Base-by-base conservation (phyloP, 2,797 vertebrate species). In the Zonotrichia albicollis region DNA sequence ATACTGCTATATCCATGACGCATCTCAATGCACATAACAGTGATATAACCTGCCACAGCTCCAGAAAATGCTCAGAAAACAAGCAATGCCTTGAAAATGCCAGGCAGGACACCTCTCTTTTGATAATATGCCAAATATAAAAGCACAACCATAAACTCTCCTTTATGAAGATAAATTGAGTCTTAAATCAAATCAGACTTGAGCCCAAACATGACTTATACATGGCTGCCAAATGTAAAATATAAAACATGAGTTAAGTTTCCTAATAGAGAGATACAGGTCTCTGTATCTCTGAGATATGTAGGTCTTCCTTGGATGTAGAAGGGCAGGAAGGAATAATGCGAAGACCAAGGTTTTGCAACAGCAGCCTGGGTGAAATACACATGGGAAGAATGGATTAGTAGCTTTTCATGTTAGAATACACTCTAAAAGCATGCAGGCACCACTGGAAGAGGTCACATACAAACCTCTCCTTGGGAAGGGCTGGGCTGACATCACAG, bases 41-140 rank as follows among this genome's bases (percentile, higher is more conserved):
- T 0, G 0, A n/a, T 22, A 17, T 10, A n/a, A 27, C 3, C 16
- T 27, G 32, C 20, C 5, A 6, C 43, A 36, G 32, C 20, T 55
- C 25, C 61, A 73, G 72, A 66, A 93, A 76, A 72, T 0, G 2
- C 45, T 90, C 32, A 29, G 43, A 57, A 68, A 84, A 57, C 11
- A 66, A 73, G 11, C 0, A 0, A 9, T 40, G n/a, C 54, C n/a
- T 9, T 50, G 34, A 45, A 29, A 62, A 32, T 36, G 29, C 17
- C 53, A 60, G 45, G 48, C 51, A 70, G 70, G 30, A 45, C 6
- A 53, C 5, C 5, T 89, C 51, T 91, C 12, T 83, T 75, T 78
- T 61, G 32, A 51, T 64, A 40, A 50, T 38, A 58, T 3, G 15
- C 6, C 50, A 79, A 74, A 88, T 34, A 48, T 43, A 82, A 82